Percentiles rank a stretch among this genome's conserved stretches.
These are phyloP conservation scores for Indri indri DNA, from an alignment of 2,113 vertebrate genomes.

Conservation along the genomic window DNA sequence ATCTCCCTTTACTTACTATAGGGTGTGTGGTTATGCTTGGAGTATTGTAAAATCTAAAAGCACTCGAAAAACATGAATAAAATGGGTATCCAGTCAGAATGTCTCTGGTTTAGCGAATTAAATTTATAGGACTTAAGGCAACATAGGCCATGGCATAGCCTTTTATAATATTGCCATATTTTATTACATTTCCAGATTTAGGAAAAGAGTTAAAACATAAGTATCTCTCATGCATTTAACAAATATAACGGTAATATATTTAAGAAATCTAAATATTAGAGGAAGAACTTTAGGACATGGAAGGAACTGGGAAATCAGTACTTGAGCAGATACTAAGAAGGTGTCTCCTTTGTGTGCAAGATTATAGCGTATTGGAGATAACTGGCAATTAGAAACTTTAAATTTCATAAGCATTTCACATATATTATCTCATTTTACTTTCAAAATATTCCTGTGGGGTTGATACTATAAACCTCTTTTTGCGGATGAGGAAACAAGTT, in stretches of 20 bases:
- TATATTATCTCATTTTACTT: conserved; percentile 11
- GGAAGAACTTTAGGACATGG: background rate
- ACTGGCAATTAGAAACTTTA: background rate
- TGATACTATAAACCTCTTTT: background rate
- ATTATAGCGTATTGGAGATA: background rate
- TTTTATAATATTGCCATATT: background rate
- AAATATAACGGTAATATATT: background rate
- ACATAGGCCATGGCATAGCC: background rate
- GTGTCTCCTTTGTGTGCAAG: background rate
- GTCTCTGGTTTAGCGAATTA: background rate
- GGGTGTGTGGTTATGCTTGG: background rate
- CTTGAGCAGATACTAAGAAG: background rate
- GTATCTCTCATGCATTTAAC: background rate
- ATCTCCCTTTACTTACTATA: background rate
- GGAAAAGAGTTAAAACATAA: background rate
- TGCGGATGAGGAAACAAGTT: background rate
- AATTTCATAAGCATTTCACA: background rate
- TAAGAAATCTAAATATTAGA: background rate
- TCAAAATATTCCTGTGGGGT: background rate
- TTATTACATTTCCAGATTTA: background rate
- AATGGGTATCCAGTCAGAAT: background rate
- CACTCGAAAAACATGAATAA: background rate
- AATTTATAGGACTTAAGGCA: background rate
- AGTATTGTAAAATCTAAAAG: background rate
- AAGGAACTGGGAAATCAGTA: background rate